Percentiles rank a stretch among this genome's conserved stretches.
Evolutionary conservation across 2,797 vertebrate species (phyloP).

Genomic region (Pseudomugil tenellus): DNA sequence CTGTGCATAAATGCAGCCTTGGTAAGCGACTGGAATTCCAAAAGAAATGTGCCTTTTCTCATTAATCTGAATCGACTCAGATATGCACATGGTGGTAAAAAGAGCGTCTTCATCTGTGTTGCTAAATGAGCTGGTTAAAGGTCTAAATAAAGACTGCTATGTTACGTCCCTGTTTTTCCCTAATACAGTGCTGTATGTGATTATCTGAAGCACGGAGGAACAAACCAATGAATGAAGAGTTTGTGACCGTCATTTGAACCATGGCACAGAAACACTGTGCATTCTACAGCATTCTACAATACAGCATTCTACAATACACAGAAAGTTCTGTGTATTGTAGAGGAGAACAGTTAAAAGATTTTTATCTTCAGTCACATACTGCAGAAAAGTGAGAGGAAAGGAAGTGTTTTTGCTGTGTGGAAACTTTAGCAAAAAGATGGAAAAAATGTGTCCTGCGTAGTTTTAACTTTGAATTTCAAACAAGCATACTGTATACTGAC

Average conservation of each 20-base stretch:
- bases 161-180: conserved; percentile 33
- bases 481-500: background rate
- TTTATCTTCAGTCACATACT: conserved; percentile 17
- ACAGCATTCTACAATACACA: too few relatives aligned
- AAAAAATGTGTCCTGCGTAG: background rate
- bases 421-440: conserved; percentile 25
- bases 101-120: conserved; percentile 51
- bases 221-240: conserved; percentile 32
- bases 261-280: conserved; percentile 17
- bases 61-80: conserved; percentile 35
- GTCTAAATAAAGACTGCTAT: conserved; percentile 50
- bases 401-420: conserved; percentile 12
- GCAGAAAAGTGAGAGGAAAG: conserved; percentile 9
- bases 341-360: conserved; percentile 9
- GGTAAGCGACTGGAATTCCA: conserved; percentile 38
- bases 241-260: conserved; percentile 39
- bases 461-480: background rate
- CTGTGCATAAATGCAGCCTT: conserved; percentile 16
- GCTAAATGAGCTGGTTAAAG: conserved; percentile 57
- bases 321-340: conserved; percentile 10
- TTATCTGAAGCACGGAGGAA: conserved; percentile 41
- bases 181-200: conserved; percentile 36
- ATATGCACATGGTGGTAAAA: conserved; percentile 36
- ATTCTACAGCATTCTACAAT: too few relatives aligned
- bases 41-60: conserved; percentile 35